Conservation (phyloP, 2,888 invertebrate genomes). For the Blastobasis lacticolella region DNA sequence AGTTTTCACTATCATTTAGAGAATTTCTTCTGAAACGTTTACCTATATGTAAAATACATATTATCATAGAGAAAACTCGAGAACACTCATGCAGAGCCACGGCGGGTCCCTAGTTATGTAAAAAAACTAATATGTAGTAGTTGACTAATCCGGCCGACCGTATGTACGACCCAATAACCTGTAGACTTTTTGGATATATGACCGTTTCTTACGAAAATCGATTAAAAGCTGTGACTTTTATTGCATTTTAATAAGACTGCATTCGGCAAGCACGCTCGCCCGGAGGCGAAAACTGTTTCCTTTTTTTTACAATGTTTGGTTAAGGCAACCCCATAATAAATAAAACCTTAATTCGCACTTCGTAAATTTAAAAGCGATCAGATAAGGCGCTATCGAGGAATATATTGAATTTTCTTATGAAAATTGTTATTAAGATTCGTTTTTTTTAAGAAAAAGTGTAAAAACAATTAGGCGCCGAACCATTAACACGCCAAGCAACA, state of each 20-base stretch:
- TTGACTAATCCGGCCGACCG: neutral
- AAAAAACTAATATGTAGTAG: no score
- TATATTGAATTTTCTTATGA: no score
- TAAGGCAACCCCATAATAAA: slow-evolving; percentile 22
- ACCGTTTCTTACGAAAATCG: slow-evolving; percentile 37
- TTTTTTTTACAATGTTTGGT: slow-evolving; percentile 28
- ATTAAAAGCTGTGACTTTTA: slow-evolving; percentile 44
- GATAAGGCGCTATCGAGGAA: slow-evolving; percentile 16
- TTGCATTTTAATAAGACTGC: slow-evolving; percentile 50
- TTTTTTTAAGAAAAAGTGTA: neutral
- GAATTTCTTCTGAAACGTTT: no score
- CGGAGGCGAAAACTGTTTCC: slow-evolving; percentile 18
- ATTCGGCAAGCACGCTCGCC: slow-evolving; percentile 23
- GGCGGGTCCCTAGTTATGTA: no score
- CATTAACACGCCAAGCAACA: no score
- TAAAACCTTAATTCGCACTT: slow-evolving; percentile 20
- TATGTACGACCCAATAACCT: slow-evolving; percentile 5
- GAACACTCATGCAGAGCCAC: no score
- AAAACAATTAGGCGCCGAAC: neutral
- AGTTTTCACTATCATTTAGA: no score
- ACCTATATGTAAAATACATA: no score
- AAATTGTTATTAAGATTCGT: neutral
- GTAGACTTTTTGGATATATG: slow-evolving; percentile 15
- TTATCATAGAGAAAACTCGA: no score
- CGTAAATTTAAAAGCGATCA: slow-evolving; percentile 22